Base-by-base conservation (phyloP, 2,888 invertebrate genomes). In the Aethes cnicana region DNA sequence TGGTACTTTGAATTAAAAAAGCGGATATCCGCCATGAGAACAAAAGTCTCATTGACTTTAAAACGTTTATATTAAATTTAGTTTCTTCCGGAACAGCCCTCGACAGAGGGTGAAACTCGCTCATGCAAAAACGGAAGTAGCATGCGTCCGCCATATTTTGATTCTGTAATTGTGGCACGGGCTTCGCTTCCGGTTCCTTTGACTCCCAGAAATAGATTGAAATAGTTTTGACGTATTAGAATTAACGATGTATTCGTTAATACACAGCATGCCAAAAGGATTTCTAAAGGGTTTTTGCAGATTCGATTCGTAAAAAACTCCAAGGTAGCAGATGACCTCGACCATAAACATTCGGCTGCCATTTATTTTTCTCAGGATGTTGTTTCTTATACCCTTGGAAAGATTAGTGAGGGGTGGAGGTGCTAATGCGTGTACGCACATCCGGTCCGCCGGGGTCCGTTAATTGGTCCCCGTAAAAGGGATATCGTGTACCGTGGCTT, bases 401-500 rank as follows among this genome's bases (percentile, higher is more conserved):
- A 84, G 80, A 87, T 86, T 81, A 84, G 79, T 84, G 74, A 69
- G 77, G 83, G 87, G 76, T 78, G 68, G 69, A 88, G 87, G 88
- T 88, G 88, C 79, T 88, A 88, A 88, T 88, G 87, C 75, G 72
- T 77, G 77, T 82, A 81, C 74, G 73, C 71, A 78, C 81, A 81
- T 89, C 89, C 89, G 89, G 88, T 84, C 87, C 77, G 71, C 66
- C 62, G 74, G 77, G 78, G 84, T 82, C 84, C 82, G 85, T 88
- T 89, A 88, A 89, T 89, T 87, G 89, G 84, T 79, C 80, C 72
- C 77, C 82, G 85, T 89, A 88, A 89, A 88, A 89, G 89, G 87
- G 87, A 88, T 89, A 85, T 85, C 89, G 80, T 89, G 89, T 88
- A 82, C 70, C 67, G 66, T 73, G 63, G 75, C 78, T 82, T 87